These are phyloP conservation scores for Oncorhynchus mykiss DNA, from an alignment of 2,113 vertebrate species.

Conservation along the genomic window DNA sequence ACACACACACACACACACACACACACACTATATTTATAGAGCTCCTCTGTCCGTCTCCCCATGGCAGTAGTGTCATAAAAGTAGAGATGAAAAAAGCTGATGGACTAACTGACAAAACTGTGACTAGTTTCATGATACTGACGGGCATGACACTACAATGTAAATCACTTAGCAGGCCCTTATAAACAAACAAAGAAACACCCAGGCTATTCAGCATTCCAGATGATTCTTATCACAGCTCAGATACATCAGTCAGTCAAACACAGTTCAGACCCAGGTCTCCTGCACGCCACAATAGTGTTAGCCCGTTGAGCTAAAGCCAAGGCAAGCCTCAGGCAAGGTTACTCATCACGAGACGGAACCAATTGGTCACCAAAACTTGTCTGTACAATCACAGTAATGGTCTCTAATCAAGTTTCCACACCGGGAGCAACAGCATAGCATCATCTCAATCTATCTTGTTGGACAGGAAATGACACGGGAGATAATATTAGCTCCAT, in stretches of 20 bases:
- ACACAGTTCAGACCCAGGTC: too few relatives aligned
- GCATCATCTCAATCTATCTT: not conserved
- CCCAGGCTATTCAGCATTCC: not conserved
- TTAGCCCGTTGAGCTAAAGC: too few relatives aligned
- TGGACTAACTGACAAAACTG: slow-evolving; percentile 5
- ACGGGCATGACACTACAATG: not conserved
- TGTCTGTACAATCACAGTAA: not conserved
- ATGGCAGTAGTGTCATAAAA: not conserved
- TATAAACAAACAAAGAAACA: not conserved
- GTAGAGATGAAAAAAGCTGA: not conserved
- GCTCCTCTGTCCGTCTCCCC: not conserved
- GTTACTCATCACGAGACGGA: too few relatives aligned
- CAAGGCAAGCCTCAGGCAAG: too few relatives aligned
- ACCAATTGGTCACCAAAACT: not conserved
- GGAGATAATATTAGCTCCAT: not conserved
- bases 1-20: not conserved
- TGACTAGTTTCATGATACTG: not conserved
- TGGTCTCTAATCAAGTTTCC: not conserved
- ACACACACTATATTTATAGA: not conserved
- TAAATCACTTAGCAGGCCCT: not conserved
- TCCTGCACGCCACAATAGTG: too few relatives aligned
- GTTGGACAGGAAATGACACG: not conserved
- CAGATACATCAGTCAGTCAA: not conserved
- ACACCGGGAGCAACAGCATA: not conserved
- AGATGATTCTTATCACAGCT: not conserved